These are phyloP conservation scores for Drosophila atripex DNA, from an alignment of 2,888 invertebrate genomes.

Conservation along the genomic window DNA sequence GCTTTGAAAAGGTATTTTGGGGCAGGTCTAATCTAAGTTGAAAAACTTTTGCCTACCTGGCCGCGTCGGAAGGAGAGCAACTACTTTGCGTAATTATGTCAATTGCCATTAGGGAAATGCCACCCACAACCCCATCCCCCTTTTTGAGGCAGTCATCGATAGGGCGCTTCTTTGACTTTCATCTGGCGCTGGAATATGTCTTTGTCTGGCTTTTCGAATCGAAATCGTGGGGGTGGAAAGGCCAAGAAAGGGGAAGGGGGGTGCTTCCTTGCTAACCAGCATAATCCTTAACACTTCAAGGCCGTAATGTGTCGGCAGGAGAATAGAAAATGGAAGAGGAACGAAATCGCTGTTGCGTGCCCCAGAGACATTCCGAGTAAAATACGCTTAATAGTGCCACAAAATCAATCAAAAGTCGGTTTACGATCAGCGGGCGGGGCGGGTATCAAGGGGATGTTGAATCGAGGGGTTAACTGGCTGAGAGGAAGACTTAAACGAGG, in stretches of 20 bases:
- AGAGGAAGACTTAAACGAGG: conserved; percentile 58
- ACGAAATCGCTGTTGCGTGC: conserved; percentile 65
- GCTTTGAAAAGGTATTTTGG: conserved; percentile 5
- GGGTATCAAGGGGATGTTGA: too few species aligned
- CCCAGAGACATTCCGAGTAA: conserved; percentile 52
- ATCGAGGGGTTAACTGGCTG: too few species aligned
- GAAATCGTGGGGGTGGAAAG: background rate
- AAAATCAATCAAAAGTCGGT: conserved; percentile 79
- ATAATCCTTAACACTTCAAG: conserved; percentile 61
- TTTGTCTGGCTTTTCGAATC: conserved; percentile 30
- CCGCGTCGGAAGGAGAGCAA: conserved; percentile 38
- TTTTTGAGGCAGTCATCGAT: conserved; percentile 58
- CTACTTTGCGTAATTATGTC: conserved; percentile 81
- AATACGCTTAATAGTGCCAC: conserved; percentile 73
- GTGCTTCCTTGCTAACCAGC: conserved; percentile 49
- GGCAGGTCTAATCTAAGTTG: conserved; percentile 70
- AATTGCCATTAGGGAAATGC: conserved; percentile 68
- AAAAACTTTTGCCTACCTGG: conserved; percentile 58
- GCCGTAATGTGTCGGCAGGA: conserved; percentile 37
- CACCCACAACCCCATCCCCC: conserved; percentile 11
- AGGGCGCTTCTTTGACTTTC: conserved; percentile 64
- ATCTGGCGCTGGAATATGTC: conserved; percentile 53
- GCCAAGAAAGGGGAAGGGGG: too few species aligned
- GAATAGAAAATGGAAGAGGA: background rate
- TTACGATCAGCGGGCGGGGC: too few species aligned